phyloP scores from a whole-genome alignment of 2,797 vertebrate species.

The Sorex maritimensis region DNA sequence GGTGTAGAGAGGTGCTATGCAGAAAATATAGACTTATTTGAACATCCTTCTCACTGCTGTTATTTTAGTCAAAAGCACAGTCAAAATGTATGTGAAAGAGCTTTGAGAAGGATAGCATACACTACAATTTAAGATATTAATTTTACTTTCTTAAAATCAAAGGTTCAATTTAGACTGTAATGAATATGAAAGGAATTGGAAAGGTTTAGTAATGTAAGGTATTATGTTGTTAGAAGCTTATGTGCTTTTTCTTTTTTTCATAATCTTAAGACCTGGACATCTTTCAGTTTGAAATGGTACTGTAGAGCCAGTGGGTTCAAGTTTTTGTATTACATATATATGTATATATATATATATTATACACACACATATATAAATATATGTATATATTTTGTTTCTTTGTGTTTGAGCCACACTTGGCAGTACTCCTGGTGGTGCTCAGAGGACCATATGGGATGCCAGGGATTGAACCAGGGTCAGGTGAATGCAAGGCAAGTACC shows the following conservation, averaged over 20 bases:
- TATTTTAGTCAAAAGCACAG: slow-evolving; percentile 65
- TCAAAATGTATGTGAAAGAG: slow-evolving; percentile 43
- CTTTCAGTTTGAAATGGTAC: not conserved
- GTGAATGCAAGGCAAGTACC: too few relatives aligned
- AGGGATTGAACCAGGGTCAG: too few relatives aligned
- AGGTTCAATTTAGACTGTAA: slow-evolving; percentile 53
- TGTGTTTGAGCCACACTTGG: too few relatives aligned
- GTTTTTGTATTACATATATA: not conserved
- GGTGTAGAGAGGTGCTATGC: not conserved
- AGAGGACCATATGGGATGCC: too few relatives aligned
- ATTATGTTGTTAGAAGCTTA: not conserved
- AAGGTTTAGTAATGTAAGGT: not conserved
- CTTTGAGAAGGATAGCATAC: slow-evolving; percentile 58
- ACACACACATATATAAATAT: too few relatives aligned
- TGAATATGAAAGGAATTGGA: slow-evolving; percentile 29
- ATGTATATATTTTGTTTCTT: too few relatives aligned
- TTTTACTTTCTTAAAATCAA: slow-evolving; percentile 50
- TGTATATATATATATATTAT: too few relatives aligned
- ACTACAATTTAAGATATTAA: slow-evolving; percentile 5
- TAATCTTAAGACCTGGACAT: not conserved
- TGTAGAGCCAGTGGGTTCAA: not conserved
- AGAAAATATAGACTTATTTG: slow-evolving; percentile 19
- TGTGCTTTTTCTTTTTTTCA: not conserved
- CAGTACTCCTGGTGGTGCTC: too few relatives aligned
- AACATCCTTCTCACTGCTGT: slow-evolving; percentile 37